Base-by-base conservation (phyloP, 1,140 invertebrate species). In the Chrysomallon squamiferum region DNA sequence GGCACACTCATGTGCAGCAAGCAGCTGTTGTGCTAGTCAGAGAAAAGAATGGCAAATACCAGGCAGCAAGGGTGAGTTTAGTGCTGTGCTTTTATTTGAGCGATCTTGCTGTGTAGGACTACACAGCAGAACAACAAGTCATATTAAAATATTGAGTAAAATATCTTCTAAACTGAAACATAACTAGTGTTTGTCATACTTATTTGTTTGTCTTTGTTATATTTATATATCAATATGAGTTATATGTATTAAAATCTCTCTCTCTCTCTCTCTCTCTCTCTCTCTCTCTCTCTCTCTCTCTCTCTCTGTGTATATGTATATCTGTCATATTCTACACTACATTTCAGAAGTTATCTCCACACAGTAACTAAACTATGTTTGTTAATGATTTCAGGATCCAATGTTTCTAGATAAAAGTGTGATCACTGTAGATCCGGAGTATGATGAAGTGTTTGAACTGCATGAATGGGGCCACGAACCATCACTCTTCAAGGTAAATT, bases 381-480 rank as follows among this genome's bases (percentile, higher is more conserved):
- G 50, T 54, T 58, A 33, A 57, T 27, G 65, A n/a, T 70, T 68
- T 30, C 72, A 91, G 89, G 95, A 96, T 80, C 95, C 95, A 32
- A 88, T 97, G 59, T 92, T 92, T 85, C 87, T 97, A 69, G 93
- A 95, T 81, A 90, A 92, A 77, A 96, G 94, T 85, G 92, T 97
- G 65, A 92, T 97, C 45, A 91, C 91, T 70, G 73, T 81, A 22
- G 94, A 96, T 78, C 90, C 91, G 56, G 93, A 95, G 78, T 91
- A 91, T 77, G 93, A 95, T 82, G 94, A 96, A 84, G 95, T 95
- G 83, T 96, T 98, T 85, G 95, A 98, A 89, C 90, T 98, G 73
- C 93, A 96, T 85, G 95, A 97, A 86, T 71, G 96, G 68, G 94
- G 93, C 59, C 95, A 95, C 86, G 95, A 97, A 80, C 93, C 95